Evolutionary conservation across 2,113 vertebrate species (phyloP).

Genomic region (Cephalophus harveyi): DNA sequence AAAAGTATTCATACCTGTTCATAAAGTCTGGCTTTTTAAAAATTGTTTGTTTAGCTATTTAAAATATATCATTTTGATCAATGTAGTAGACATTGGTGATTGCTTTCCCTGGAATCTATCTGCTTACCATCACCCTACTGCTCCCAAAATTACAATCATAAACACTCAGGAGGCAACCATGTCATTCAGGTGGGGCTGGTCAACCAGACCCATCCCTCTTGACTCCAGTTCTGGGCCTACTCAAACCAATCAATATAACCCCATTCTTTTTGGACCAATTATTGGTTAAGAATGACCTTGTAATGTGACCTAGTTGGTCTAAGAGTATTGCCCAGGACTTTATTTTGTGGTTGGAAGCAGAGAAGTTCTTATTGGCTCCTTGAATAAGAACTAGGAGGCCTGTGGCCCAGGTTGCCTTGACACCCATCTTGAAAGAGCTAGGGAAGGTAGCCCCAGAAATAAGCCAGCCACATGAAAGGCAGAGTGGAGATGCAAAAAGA

Average conservation of each 20-base stretch:
- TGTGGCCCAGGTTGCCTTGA: not conserved
- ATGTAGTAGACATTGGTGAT: not conserved
- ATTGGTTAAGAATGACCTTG: not conserved
- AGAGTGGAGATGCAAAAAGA: not conserved
- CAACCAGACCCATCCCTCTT: not conserved
- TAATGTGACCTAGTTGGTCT: not conserved
- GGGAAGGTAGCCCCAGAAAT: not conserved
- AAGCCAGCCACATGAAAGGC: not conserved
- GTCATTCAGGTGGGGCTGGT: not conserved
- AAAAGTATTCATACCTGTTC: not conserved
- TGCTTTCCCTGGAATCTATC: not conserved
- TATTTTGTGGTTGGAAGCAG: not conserved
- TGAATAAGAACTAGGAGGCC: not conserved
- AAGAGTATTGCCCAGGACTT: not conserved
- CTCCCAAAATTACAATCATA: not conserved
- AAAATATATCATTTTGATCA: not conserved
- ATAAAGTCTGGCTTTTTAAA: constrained; percentile 23
- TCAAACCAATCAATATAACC: not conserved
- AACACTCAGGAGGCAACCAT: not conserved
- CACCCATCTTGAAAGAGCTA: not conserved
- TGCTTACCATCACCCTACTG: not conserved
- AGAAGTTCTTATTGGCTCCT: not conserved
- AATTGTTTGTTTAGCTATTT: constrained; percentile 8
- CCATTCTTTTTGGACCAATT: not conserved
- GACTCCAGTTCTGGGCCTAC: not conserved